Evolutionary conservation across 2,888 invertebrate species (phyloP).

Genomic region (Atethmia centrago): DNA sequence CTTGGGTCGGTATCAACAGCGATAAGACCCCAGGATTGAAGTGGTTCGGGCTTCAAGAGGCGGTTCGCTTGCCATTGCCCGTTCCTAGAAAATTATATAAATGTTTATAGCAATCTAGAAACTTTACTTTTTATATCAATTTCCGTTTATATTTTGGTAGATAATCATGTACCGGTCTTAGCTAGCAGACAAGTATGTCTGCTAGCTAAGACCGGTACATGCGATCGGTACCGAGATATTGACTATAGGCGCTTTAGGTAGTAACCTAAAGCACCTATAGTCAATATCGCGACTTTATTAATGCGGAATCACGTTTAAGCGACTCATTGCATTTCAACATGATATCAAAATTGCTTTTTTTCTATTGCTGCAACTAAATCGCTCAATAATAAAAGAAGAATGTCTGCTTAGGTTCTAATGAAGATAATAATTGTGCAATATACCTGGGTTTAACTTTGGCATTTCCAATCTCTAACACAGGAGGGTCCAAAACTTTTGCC

Average conservation of each 20-base stretch:
- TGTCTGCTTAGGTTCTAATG: too few species aligned
- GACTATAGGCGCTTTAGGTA: too few species aligned
- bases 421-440: slow-evolving; percentile 5
- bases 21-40: slow-evolving; percentile 81
- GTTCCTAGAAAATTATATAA: slow-evolving; percentile 67
- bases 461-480: slow-evolving; percentile 92
- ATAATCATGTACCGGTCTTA: not conserved
- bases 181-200: not conserved
- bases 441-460: slow-evolving; percentile 78
- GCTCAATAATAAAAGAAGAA: not conserved
- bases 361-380: not conserved
- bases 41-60: slow-evolving; percentile 80
- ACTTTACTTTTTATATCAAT: not conserved
- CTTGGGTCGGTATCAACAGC: slow-evolving; percentile 75
- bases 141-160: not conserved
- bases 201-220: not conserved
- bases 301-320: not conserved
- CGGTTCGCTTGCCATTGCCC: slow-evolving; percentile 86
- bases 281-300: not conserved
- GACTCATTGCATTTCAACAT: not conserved
- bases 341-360: not conserved
- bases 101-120: not conserved
- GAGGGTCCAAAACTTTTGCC: slow-evolving; percentile 95
- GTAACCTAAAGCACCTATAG: not conserved
- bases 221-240: too few species aligned